Base-by-base conservation (phyloP, 2,113 vertebrate species). In the Protobothrops flavoviridis region DNA sequence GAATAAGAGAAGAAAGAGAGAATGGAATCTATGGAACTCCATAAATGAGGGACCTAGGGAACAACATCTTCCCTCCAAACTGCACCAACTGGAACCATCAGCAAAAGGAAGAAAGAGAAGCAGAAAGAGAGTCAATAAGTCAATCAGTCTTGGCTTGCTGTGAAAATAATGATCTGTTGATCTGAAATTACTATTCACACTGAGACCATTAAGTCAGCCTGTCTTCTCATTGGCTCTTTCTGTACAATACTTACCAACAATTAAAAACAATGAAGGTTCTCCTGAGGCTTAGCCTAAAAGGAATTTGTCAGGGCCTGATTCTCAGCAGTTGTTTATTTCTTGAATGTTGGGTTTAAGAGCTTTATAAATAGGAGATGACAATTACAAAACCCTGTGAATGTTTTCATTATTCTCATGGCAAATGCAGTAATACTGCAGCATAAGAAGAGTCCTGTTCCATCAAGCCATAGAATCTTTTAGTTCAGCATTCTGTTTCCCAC, bases 91-190 rank as follows among this genome's bases (percentile, higher is more conserved):
- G 69, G n/a, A 39, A 17, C 17, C 15, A 81, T n/a, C 33, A 81
- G 69, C n/a, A 81, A 81, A 50, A 81, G n/a, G n/a, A 81, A 81
- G 2, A 39, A 39, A 81, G 15, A 39, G 33, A 81, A 81, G 69
- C 69, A 81, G 15, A 81, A 39, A 39, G 33, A 7, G n/a, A 81
- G 69, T 81, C 69, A 39, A 81, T 81, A 33, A 81, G 69, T 81
- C 64, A 69, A 69, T 69, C 33, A 39, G 33, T 96, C 94, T 93
- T 88, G 94, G 69, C 95, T 97, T 95, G 96, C 96, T 97, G 94
- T 95, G 97, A 97, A 97, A 96, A 95, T 96, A 97, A 97, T 94
- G 96, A 96, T 96, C 95, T 96, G 94, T 95, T 96, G 95, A 96
- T 96, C 94, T 96, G 94, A 91, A 92, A 94, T 94, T 97, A 94